Base-by-base conservation (phyloP, 2,797 vertebrate genomes). In the Betta splendens region DNA sequence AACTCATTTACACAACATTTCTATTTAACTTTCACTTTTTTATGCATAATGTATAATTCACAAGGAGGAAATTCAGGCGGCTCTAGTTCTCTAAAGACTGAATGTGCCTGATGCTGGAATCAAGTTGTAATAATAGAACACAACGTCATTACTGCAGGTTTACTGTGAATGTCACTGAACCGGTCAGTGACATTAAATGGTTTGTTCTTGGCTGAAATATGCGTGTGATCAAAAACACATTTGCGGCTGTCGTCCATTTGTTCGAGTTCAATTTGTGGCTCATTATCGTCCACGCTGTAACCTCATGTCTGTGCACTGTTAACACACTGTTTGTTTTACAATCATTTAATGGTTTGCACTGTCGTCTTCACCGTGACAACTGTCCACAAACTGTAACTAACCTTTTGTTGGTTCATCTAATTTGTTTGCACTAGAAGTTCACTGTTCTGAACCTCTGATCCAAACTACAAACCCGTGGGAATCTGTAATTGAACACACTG, bases 401-500 rank as follows among this genome's bases (percentile, higher is more conserved):
- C 44, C 48, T 31, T 50, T 25, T 53, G n/a, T 12, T 45, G 13
- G 53, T 2, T 31, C 7, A 20, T 35, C 16, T 21, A 8, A 37
- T 29, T 38, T n/a, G 28, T 33, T 49, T 16, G 1, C 51, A 44
- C 5, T 3, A 13, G 10, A 62, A 29, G 51, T 50, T 75, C 65
- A 52, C 71, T 69, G 0, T 51, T 55, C 71, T 81, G 69, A 77
- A 67, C 66, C 44, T 55, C 20, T 25, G 22, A 47, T 33, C n/a
- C 1, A 26, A 46, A 5, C 5, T 2, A 9, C 39, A 51, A 53
- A 48, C 31, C 21, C 36, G 5, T 15, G 9, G 11, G 2, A 20
- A 11, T n/a, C 45, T 13, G 9, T 12, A 2, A 10, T 38, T 39
- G 9, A 31, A 20, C 12, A 15, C 3, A 26, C 15, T 37, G 9